phyloP scores from a whole-genome alignment of 2,113 vertebrate species.

The Aspidoscelis tigris region DNA sequence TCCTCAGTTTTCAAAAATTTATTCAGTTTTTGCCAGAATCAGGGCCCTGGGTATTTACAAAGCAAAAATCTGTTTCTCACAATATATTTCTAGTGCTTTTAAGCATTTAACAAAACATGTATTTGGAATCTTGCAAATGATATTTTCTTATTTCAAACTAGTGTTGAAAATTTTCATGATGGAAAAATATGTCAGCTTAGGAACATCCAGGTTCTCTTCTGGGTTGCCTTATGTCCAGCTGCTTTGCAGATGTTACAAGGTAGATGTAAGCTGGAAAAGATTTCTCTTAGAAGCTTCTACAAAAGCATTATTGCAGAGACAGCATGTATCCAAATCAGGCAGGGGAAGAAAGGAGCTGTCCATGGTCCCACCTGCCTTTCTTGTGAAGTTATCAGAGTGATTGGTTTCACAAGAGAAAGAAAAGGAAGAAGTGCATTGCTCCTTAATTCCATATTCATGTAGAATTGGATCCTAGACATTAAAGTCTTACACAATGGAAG shows the following conservation, averaged over 20 bases:
- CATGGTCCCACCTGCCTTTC: not conserved
- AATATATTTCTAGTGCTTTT: not conserved
- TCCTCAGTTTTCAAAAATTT: not conserved
- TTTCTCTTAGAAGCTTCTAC: not conserved
- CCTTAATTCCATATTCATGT: not conserved
- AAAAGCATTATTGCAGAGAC: not conserved
- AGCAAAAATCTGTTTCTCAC: not conserved
- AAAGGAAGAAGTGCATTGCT: too few species aligned
- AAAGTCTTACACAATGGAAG: not conserved
- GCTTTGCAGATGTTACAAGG: not conserved
- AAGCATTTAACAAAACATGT: not conserved
- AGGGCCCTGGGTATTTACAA: not conserved
- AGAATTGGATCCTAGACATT: not conserved
- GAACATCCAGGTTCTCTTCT: not conserved
- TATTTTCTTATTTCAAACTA: not conserved
- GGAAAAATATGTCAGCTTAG: not conserved
- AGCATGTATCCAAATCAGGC: not conserved
- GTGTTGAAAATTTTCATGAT: not conserved
- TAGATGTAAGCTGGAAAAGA: not conserved
- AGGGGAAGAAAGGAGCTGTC: conserved; percentile 26
- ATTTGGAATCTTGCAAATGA: not conserved
- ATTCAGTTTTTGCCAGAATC: not conserved
- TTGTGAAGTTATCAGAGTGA: not conserved
- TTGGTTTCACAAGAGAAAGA: not conserved
- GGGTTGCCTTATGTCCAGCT: not conserved